Base-by-base conservation (phyloP, 2,888 invertebrate genomes). In the Synanthedon andrenaeformis region DNA sequence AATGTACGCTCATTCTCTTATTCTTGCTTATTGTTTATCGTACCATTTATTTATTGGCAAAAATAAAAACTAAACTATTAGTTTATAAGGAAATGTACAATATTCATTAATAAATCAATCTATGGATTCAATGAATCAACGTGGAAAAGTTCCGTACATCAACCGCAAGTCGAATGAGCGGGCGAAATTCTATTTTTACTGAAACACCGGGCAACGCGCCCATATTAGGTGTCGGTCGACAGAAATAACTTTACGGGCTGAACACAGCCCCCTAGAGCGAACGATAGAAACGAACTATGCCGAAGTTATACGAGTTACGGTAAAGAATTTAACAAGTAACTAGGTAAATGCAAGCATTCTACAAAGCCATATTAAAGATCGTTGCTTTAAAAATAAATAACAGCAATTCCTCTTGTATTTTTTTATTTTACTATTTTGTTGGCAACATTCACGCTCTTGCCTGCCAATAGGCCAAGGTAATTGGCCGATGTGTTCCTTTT, bases 211-310 rank as follows among this genome's bases (percentile, higher is more conserved):
- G 81, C 86, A 76, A 55, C 80, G 82, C 69, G 77, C 76, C 87
- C 88, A 84, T 87, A 87, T 88, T 86, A 79, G 88, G 88, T 73
- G 77, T 63, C 82, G 76, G 63, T 65, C 61, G 70, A 75, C 70
- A 75, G 79, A 83, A 87, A 87, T 88, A 88, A 63, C 70, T 62
- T 54, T 55, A 62, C 35, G 59, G 65, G 63, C 63, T 61, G 60
- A 66, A 60, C 69, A 65, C 69, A 67, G 72, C 73, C 76, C 76
- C 73, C 70, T 67, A 64, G 66, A 69, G 67, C 72, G 73, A 64
- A 59, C 61, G 64, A 66, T 68, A 63, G 60, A 62, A 51, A 42
- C 54, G 41, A 49, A 52, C 12, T 41, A 23, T 23, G n/a, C 23
- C 49, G 19, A 14, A 14, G 19, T 17, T 49, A 19, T 14, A 49